Evolutionary conservation across 2,113 vertebrate species (phyloP).

Genomic region (Sebastes schlegelii): DNA sequence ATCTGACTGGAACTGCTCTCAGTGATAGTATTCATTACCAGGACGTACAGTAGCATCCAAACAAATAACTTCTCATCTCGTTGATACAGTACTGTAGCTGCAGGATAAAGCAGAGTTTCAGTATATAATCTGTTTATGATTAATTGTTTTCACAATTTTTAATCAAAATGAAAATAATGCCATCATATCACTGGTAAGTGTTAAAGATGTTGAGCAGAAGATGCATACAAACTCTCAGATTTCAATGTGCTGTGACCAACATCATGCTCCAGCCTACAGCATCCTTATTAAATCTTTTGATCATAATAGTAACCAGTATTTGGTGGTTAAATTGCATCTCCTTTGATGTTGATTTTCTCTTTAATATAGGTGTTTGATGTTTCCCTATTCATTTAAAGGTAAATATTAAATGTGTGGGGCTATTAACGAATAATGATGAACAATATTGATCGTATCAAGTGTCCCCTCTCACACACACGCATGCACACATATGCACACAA

Average conservation of each 20-base stretch:
- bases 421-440: slow-evolving; percentile 1
- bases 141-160: background rate
- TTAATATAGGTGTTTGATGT: background rate
- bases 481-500: background rate
- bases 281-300: slow-evolving; percentile 1
- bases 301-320: background rate
- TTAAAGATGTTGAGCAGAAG: background rate
- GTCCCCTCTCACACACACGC: background rate
- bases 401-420: background rate
- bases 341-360: background rate
- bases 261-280: background rate
- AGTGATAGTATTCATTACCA: slow-evolving; percentile 13
- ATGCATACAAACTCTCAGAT: background rate
- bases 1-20: slow-evolving; percentile 23
- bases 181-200: background rate
- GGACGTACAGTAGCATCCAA: background rate
- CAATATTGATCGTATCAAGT: background rate
- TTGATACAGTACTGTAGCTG: background rate
- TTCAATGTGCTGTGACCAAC: background rate
- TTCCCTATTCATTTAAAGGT: slow-evolving; percentile 4
- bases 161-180: background rate
- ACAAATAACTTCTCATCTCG: background rate
- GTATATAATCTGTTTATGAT: background rate
- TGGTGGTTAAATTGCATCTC: background rate
- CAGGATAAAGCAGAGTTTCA: background rate